Percentiles rank a stretch among this genome's conserved stretches.
These are phyloP conservation scores for Drosophila kokeensis DNA, from an alignment of 2,888 invertebrate species.

Conservation along the genomic window DNA sequence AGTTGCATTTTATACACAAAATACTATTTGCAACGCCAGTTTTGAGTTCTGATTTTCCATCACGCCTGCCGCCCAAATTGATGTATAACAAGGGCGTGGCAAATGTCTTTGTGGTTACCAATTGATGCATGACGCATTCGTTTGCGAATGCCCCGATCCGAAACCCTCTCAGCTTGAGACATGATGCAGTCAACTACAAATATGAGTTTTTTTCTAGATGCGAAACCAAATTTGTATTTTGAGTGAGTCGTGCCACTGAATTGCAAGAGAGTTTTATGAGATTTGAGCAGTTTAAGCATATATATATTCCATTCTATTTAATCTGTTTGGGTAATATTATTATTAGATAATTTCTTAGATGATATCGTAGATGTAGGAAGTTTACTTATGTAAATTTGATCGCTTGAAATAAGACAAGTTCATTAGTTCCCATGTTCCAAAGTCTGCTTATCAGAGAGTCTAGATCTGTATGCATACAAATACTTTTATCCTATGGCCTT, in stretches of 20 bases:
- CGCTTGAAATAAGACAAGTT: constrained; percentile 21
- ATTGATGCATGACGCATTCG: constrained; percentile 68
- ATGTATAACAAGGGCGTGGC: constrained; percentile 42
- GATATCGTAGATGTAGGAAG: constrained; percentile 5
- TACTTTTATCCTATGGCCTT: constrained; percentile 36
- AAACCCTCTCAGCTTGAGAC: constrained; percentile 8
- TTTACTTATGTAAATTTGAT: constrained; percentile 39
- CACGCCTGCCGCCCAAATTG: constrained; percentile 20
- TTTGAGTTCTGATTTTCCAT: constrained; percentile 29
- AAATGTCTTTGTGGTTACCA: constrained; percentile 46
- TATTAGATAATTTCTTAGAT: background rate
- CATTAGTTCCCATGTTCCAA: constrained; percentile 21
- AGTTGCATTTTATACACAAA: constrained; percentile 35
- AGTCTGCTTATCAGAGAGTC: constrained; percentile 25
- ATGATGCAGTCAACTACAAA: constrained; percentile 4
- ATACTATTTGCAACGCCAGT: constrained; percentile 61
- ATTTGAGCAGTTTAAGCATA: constrained; percentile 9
- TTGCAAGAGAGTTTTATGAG: background rate
- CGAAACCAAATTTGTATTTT: constrained; percentile 1
- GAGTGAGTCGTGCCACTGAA: constrained; percentile 3
- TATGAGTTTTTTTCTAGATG: background rate
- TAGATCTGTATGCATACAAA: constrained; percentile 31
- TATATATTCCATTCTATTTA: background rate
- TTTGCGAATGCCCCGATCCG: background rate
- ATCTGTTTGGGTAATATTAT: background rate